Conservation (phyloP, 1,140 invertebrate species). For the Bacillus rossius region DNA sequence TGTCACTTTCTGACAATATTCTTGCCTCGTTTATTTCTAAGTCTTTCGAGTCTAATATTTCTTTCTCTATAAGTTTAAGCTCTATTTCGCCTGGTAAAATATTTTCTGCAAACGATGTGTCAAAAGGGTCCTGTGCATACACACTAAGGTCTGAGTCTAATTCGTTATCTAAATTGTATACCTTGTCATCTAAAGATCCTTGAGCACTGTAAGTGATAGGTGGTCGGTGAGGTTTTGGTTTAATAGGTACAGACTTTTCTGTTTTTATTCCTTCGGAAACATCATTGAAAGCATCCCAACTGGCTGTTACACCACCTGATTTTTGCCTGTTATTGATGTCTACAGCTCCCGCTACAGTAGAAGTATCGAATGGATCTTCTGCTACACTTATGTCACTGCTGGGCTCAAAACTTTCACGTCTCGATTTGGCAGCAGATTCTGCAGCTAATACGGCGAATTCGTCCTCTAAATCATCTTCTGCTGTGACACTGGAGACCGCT, state of each 20-base stretch:
- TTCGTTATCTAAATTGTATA: neutral
- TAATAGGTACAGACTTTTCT: no score
- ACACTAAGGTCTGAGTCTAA: no score
- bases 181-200: no score
- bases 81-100: constrained; percentile 62
- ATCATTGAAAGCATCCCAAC: neutral
- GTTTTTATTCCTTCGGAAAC: neutral
- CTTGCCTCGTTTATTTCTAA: constrained; percentile 13
- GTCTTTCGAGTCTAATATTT: constrained; percentile 36
- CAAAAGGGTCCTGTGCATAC: constrained; percentile 56
- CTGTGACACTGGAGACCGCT: no score
- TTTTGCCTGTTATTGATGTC: no score
- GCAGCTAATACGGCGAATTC: constrained; percentile 69
- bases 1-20: constrained; percentile 41
- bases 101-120: constrained; percentile 76
- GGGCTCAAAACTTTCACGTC: constrained; percentile 16
- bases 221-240: no score
- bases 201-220: no score
- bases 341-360: constrained; percentile 21
- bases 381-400: no score
- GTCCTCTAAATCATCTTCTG: constrained; percentile 51
- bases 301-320: no score
- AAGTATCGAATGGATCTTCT: constrained; percentile 32
- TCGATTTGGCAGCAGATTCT: constrained; percentile 55
- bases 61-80: constrained; percentile 55